A percentile compares a stretch with the other conserved stretches of the same genome.
These are phyloP conservation scores for Probosciger aterrimus DNA, from an alignment of 2,113 vertebrate genomes.

Conservation along the genomic window DNA sequence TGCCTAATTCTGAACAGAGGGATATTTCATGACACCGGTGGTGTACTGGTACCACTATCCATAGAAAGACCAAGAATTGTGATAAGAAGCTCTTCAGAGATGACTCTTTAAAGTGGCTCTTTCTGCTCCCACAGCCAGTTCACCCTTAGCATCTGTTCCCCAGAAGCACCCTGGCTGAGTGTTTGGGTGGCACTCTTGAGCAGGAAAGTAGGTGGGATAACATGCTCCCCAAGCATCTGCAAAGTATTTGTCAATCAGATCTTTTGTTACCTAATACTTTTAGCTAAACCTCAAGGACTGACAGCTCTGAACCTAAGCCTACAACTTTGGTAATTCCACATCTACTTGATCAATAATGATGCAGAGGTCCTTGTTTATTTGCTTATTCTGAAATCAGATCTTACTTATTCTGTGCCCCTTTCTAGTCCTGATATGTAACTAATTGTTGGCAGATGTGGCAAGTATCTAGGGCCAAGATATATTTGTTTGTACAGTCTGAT, in stretches of 20 bases:
- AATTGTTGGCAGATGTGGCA: constrained; percentile 91
- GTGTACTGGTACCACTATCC: neutral
- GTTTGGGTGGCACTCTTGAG: constrained; percentile 32
- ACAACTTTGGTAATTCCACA: constrained; percentile 12
- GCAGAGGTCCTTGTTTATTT: constrained; percentile 84
- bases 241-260: constrained; percentile 59
- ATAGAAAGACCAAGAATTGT: neutral
- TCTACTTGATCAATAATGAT: constrained; percentile 78
- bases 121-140: neutral
- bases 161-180: neutral
- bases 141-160: neutral
- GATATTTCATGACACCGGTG: neutral
- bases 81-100: neutral
- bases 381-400: constrained; percentile 81
- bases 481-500: constrained; percentile 94
- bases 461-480: constrained; percentile 76
- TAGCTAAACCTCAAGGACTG: constrained; percentile 6
- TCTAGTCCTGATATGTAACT: constrained; percentile 77
- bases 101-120: neutral
- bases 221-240: constrained; percentile 29
- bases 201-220: constrained; percentile 21
- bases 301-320: constrained; percentile 27
- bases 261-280: constrained; percentile 44
- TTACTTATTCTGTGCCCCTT: constrained; percentile 74
- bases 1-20: neutral